These are phyloP conservation scores for Campaea margaritaria DNA, from an alignment of 2,888 invertebrate genomes.

Conservation along the genomic window DNA sequence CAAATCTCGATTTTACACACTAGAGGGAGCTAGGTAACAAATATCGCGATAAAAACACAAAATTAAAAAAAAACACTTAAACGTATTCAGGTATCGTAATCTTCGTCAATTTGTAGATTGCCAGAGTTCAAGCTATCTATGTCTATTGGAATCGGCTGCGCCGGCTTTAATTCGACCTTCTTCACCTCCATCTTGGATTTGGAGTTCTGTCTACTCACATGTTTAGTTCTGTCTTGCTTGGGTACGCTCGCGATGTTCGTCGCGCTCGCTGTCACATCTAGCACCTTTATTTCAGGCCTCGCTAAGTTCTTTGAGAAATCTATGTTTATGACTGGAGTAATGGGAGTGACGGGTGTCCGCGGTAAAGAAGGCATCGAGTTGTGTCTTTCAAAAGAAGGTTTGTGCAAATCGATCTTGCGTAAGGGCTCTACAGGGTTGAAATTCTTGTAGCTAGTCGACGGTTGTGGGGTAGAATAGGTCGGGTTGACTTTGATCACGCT, in stretches of 20 bases:
- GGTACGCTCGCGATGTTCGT: conserved; percentile 38
- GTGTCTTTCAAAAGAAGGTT: conserved; percentile 42
- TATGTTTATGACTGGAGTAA: conserved; percentile 75
- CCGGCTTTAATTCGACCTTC: conserved; percentile 57
- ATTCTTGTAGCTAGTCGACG: conserved; percentile 70
- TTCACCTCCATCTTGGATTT: conserved; percentile 63
- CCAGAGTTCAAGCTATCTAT: conserved; percentile 74
- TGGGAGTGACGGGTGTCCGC: conserved; percentile 50
- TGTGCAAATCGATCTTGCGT: conserved; percentile 56
- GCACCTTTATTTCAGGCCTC: conserved; percentile 74
- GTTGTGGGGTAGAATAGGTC: conserved; percentile 71
- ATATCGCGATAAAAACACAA: conserved; percentile 54
- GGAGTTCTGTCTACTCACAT: conserved; percentile 66
- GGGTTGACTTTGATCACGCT: conserved; percentile 77
- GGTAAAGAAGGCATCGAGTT: conserved; percentile 38
- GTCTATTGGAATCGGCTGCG: conserved; percentile 54
- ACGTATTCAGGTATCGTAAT: conserved; percentile 81
- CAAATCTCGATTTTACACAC: conserved; percentile 45
- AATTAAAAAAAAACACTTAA: conserved; percentile 53
- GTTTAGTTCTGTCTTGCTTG: conserved; percentile 52
- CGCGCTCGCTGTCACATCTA: conserved; percentile 60
- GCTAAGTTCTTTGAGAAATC: conserved; percentile 73
- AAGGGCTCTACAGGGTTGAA: conserved; percentile 54
- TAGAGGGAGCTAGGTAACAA: conserved; percentile 45
- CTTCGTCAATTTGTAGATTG: conserved; percentile 80